A percentile compares a stretch with the other conserved stretches of the same genome.
Evolutionary conservation across 1,140 invertebrate genomes (phyloP).

Genomic region (Helicoverpa armigera): DNA sequence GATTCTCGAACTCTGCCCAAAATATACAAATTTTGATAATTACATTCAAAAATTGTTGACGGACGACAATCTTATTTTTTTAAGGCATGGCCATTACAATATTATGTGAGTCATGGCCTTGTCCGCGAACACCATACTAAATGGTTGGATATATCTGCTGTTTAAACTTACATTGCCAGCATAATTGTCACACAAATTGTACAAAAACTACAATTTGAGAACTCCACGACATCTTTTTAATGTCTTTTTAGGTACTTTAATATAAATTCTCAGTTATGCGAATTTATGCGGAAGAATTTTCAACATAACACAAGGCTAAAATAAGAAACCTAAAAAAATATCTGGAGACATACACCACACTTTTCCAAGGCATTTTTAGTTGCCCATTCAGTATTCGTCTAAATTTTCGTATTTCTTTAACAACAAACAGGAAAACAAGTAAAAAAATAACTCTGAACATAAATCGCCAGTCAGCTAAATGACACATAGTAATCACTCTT

Average conservation of each 20-base stretch:
- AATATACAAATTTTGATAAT: neutral
- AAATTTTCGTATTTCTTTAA: neutral
- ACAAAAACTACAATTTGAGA: constrained; percentile 47
- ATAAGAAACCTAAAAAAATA: neutral
- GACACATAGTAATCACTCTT: neutral
- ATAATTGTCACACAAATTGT: constrained; percentile 48
- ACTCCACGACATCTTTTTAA: constrained; percentile 34
- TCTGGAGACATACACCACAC: no score
- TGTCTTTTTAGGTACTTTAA: constrained; percentile 14
- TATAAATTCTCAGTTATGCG: constrained; percentile 1
- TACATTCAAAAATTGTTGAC: neutral
- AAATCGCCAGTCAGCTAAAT: neutral
- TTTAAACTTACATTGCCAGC: constrained; percentile 36
- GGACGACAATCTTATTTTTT: constrained; percentile 16
- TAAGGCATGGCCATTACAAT: constrained; percentile 20
- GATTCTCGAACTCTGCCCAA: neutral
- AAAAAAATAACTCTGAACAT: neutral
- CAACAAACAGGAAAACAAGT: neutral
- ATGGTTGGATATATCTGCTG: constrained; percentile 27
- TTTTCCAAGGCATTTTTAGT: no score
- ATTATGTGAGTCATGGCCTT: constrained; percentile 47
- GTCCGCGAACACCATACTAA: constrained; percentile 39
- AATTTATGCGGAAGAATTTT: neutral
- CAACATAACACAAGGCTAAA: neutral
- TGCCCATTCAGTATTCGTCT: no score